Evolutionary conservation across 1,140 invertebrate species (phyloP).

Genomic region (Brachionus manjavacas): DNA sequence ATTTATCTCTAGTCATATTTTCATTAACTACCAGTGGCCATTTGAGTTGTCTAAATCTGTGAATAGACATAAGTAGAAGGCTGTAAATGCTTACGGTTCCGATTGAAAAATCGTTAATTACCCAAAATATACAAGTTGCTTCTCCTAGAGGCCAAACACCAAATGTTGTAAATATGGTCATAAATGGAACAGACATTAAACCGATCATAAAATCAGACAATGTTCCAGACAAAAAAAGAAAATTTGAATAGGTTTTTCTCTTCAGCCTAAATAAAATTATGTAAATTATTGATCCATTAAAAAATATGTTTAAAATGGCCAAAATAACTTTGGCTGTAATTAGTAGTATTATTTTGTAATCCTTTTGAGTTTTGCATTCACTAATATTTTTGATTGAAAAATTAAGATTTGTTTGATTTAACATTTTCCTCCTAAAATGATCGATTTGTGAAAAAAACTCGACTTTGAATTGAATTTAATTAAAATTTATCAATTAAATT

Average conservation of each 20-base stretch:
- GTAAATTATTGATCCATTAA: conserved; percentile 5
- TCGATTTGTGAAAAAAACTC: neutral
- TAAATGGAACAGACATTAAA: conserved; percentile 44
- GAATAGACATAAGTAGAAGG: conserved; percentile 71
- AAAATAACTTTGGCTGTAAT: neutral
- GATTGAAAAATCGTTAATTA: conserved; percentile 41
- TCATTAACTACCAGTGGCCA: conserved; percentile 65
- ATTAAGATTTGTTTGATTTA: neutral
- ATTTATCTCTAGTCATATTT: conserved; percentile 17
- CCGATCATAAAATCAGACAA: conserved; percentile 44
- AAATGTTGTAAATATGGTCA: conserved; percentile 43
- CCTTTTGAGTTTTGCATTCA: neutral
- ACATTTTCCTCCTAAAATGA: neutral
- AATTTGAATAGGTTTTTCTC: conserved; percentile 4
- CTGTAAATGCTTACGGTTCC: conserved; percentile 61
- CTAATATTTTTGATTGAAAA: neutral
- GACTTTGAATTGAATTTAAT: neutral
- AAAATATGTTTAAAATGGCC: neutral
- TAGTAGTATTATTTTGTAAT: neutral
- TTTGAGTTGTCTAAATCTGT: conserved; percentile 76
- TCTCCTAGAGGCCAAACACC: conserved; percentile 43
- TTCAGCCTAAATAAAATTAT: neutral
- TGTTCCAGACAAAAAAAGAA: conserved; percentile 11
- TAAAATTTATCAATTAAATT: neutral
- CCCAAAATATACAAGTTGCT: conserved; percentile 34